A percentile compares a stretch with the other conserved stretches of the same genome.
phyloP scores from a whole-genome alignment of 2,888 invertebrate species.

The Leptinotarsa juncta region DNA sequence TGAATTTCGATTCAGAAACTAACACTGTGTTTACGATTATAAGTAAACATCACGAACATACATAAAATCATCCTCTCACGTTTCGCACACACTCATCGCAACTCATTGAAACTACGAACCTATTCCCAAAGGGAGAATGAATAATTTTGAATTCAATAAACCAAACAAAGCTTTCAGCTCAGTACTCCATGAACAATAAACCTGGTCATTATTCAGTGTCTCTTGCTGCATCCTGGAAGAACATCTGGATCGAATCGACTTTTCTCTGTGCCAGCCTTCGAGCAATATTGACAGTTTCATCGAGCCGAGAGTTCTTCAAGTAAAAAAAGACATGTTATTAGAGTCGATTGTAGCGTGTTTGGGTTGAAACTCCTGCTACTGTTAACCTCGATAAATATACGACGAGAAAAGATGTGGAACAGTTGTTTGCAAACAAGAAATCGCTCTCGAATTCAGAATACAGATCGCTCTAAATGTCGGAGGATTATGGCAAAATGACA shows the following conservation, averaged over 20 bases:
- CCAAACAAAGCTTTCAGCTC: conserved; percentile 2
- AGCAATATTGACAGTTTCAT: conserved; percentile 2
- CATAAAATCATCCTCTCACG: not conserved
- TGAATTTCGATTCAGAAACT: not conserved
- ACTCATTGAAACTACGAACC: not conserved
- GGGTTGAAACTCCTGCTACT: not conserved
- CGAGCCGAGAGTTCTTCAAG: not conserved
- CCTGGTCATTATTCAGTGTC: conserved; percentile 22
- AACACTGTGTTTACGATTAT: not conserved
- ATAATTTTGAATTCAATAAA: conserved; percentile 19
- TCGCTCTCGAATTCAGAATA: not conserved
- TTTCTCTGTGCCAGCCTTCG: not conserved
- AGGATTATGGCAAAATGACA: no score
- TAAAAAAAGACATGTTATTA: not conserved
- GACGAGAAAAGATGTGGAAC: not conserved
- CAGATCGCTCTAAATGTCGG: not conserved
- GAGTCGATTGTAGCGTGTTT: not conserved
- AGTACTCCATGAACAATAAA: conserved; percentile 10
- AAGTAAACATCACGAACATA: not conserved
- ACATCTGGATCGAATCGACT: conserved; percentile 16
- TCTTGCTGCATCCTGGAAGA: conserved; percentile 2
- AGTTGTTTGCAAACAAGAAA: not conserved
- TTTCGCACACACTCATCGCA: not conserved
- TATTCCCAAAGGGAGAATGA: conserved; percentile 8
- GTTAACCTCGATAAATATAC: not conserved